Evolutionary conservation across 2,797 vertebrate species (phyloP).

Genomic region (Meda fulgida): DNA sequence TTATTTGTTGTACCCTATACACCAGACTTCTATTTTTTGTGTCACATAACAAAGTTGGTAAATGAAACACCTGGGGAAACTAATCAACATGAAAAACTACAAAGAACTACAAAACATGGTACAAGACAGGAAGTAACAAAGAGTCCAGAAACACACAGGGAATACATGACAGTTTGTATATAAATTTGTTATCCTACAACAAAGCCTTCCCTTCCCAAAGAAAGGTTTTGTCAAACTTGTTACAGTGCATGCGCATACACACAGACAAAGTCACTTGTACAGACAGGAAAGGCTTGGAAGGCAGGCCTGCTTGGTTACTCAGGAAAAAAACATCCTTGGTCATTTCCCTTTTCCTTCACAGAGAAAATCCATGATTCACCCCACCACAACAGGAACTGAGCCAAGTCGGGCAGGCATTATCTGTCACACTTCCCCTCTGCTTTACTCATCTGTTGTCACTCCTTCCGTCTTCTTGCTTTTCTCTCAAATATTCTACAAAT

Average conservation of each 20-base stretch:
- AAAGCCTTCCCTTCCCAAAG: neutral
- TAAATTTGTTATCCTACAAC: too few relatives aligned
- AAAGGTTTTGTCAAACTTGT: neutral
- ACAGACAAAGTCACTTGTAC: neutral
- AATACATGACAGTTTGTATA: too few relatives aligned
- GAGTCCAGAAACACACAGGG: too few relatives aligned
- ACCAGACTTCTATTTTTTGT: too few relatives aligned
- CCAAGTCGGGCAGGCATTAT: neutral
- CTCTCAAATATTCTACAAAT: neutral
- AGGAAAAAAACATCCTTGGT: conserved; percentile 78
- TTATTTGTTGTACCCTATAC: too few relatives aligned
- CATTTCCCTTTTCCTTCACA: conserved; percentile 64
- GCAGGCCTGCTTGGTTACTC: conserved; percentile 68
- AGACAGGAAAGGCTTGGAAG: conserved; percentile 61
- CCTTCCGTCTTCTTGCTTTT: neutral
- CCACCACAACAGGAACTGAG: conserved; percentile 73
- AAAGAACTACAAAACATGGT: too few relatives aligned
- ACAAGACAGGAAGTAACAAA: too few relatives aligned
- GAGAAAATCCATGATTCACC: conserved; percentile 70
- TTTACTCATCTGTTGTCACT: neutral
- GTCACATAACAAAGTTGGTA: too few relatives aligned
- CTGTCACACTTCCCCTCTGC: neutral
- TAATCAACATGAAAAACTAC: too few relatives aligned
- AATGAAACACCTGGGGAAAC: too few relatives aligned
- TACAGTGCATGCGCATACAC: too few relatives aligned